A percentile compares a stretch with the other conserved stretches of the same genome.
Conservation (phyloP, 2,888 invertebrate genomes). For the Synanthedon myopaeformis region DNA sequence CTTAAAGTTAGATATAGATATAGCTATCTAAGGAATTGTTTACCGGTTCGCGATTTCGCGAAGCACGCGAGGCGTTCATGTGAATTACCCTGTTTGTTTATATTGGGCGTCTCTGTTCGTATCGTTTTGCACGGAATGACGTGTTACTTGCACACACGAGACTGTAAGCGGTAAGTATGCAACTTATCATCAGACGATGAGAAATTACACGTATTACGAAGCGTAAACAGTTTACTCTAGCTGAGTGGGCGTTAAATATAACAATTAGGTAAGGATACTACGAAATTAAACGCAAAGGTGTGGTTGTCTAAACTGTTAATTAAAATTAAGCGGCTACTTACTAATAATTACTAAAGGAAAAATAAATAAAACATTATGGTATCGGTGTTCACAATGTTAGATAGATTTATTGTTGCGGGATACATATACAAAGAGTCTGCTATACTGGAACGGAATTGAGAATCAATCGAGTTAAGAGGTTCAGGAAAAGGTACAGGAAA, state of each 20-base stretch:
- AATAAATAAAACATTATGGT: no score
- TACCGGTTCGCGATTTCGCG: constrained; percentile 19
- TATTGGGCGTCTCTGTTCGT: background rate
- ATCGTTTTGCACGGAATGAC: background rate
- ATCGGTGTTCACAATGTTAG: no score
- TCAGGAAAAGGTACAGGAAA: background rate
- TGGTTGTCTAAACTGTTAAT: no score
- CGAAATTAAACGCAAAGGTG: no score
- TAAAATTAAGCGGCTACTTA: no score
- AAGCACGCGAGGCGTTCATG: constrained; percentile 10
- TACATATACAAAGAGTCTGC: no score
- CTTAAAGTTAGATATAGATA: constrained; percentile 12
- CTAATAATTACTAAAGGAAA: no score
- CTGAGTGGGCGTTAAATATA: background rate
- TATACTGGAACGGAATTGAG: no score
- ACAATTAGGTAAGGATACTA: no score
- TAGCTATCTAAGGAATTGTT: constrained; percentile 20
- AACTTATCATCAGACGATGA: background rate
- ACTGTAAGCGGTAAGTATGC: background rate
- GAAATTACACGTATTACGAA: background rate
- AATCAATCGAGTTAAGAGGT: no score
- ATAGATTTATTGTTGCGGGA: no score
- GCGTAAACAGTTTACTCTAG: background rate
- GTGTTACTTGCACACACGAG: background rate
- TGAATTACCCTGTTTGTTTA: constrained; percentile 23